Base-by-base conservation (phyloP, 2,888 invertebrate species). In the Ormyrus thymus region DNA sequence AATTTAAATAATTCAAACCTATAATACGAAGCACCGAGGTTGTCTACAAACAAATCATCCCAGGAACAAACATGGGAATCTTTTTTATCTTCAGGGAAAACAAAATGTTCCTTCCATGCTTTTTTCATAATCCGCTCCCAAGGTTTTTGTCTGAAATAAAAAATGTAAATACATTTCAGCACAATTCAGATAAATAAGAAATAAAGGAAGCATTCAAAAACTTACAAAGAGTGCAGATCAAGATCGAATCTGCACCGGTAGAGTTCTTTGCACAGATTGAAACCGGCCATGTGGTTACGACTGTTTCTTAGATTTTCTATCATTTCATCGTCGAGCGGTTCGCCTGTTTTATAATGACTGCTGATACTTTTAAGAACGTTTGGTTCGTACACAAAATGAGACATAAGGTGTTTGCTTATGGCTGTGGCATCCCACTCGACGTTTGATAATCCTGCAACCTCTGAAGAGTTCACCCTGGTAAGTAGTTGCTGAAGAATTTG, bases 381-480 rank as follows among this genome's bases (percentile, higher is more conserved):
- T 0, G 93, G 92, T 84, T 96, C 94, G 82, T 94, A 94, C 7
- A 97, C 90, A 90, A 96, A 97, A 87, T 95, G 94, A 0, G 93
- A 92, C 93, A 98, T 93, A 74, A 98, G 95, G 84, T 96, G 92
- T 0, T 96, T 95, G 80, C 95, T 94, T 0, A 97, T 93, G 87
- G 95, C 95, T 0, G 96, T 94, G 0, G 97, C 96, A 90, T 99
- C 99, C 97, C 97, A 97, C 91, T 98, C 98, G 0, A 98, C 93
- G 88, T 96, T 96, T 0, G 95, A 94, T 43, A 95, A 90, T 0
- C 98, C 98, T 3, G 97, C 94, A 0, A 97, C 93, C 88, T 97
- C 97, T 0, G 95, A 93, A 89, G 96, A 97, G 13, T 95, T 94
- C 0, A 95, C 94, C 86, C 93, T 94, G 0, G 97, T 96, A 51